Evolutionary conservation across 2,888 invertebrate genomes (phyloP).

Genomic region (Diploptera punctata): DNA sequence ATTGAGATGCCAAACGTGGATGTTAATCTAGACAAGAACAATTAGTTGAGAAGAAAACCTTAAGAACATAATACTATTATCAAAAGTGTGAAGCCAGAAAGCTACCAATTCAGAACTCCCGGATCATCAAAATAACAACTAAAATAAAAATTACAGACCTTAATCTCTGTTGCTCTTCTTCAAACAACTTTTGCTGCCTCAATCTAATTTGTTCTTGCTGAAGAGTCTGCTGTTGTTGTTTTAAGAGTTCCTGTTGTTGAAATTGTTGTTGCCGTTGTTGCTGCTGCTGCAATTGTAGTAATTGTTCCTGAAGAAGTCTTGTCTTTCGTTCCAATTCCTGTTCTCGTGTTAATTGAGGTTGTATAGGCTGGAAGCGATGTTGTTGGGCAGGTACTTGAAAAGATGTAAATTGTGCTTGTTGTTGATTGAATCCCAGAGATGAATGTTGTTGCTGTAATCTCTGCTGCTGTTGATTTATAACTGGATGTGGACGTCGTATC

Average conservation of each 20-base stretch:
- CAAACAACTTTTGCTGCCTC: conserved; percentile 57
- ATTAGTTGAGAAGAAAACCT: too few species aligned
- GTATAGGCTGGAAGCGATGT: not conserved
- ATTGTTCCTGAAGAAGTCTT: conserved; percentile 38
- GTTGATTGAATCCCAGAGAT: too few species aligned
- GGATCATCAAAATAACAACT: too few species aligned
- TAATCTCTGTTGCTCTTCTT: conserved; percentile 41
- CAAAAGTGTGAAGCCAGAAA: too few species aligned
- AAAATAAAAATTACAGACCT: not conserved
- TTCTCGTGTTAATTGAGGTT: not conserved
- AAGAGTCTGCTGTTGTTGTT: not conserved
- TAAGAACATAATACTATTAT: too few species aligned
- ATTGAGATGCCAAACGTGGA: too few species aligned
- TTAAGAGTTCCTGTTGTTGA: conserved; percentile 47
- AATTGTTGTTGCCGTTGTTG: conserved; percentile 42
- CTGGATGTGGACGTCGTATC: conserved; percentile 51
- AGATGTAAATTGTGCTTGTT: conserved; percentile 48
- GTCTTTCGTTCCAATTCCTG: too few species aligned
- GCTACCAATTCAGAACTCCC: too few species aligned
- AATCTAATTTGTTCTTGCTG: conserved; percentile 48
- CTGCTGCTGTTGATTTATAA: conserved; percentile 49
- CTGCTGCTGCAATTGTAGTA: conserved; percentile 39
- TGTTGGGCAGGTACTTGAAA: not conserved
- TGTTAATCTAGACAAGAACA: too few species aligned
- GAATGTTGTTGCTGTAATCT: conserved; percentile 29